Percentiles rank a stretch among this genome's conserved stretches.
These are phyloP conservation scores for Astatotilapia flaviijosephi DNA, from an alignment of 2,113 vertebrate genomes.

Conservation along the genomic window DNA sequence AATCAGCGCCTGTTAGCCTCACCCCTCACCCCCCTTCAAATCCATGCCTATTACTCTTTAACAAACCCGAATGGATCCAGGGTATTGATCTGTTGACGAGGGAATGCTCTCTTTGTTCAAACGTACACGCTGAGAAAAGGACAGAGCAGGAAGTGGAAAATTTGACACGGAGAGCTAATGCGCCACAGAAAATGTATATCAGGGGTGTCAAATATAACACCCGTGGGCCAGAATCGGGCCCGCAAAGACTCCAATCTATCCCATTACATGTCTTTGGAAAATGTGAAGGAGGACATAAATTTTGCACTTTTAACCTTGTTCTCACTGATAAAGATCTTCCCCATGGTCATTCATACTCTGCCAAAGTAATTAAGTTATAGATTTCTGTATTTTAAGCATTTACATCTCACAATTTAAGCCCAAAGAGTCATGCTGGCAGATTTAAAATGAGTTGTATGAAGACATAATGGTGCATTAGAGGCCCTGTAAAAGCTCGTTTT, in stretches of 20 bases:
- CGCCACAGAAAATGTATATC: neutral
- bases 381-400: neutral
- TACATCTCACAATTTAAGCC: neutral
- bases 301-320: neutral
- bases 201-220: neutral
- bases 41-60: constrained; percentile 67
- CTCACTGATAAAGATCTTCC: neutral
- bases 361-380: neutral
- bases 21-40: neutral
- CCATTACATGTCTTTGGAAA: neutral
- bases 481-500: neutral
- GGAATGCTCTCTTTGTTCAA: constrained; percentile 47
- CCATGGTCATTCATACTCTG: neutral
- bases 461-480: neutral
- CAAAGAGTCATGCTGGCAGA: neutral
- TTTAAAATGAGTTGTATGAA: neutral
- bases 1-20: constrained; percentile 36
- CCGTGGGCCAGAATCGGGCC: neutral
- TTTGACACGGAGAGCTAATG: neutral
- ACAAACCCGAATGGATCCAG: constrained; percentile 61
- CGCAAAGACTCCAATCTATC: neutral
- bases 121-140: neutral
- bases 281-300: neutral
- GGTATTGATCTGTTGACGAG: constrained; percentile 53
- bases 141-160: neutral